Conservation (phyloP, 1,140 invertebrate species). For the Carposina sasakii region DNA sequence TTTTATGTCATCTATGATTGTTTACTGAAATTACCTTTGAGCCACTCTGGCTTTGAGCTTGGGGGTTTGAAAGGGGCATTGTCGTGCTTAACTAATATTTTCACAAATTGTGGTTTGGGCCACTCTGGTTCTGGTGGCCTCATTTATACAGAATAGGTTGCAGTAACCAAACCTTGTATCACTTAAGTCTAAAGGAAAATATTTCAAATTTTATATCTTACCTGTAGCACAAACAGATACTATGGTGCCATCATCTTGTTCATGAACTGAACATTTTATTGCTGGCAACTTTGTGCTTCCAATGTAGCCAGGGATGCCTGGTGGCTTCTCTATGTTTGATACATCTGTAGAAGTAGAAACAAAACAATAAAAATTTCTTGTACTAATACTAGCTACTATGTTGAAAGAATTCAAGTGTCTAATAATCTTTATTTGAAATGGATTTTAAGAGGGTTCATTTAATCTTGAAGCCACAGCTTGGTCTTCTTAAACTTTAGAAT, state of each 20-base stretch:
- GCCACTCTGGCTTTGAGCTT: too few relatives aligned
- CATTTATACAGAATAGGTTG: background rate
- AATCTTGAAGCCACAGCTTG: too few relatives aligned
- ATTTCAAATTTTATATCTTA: conserved; percentile 23
- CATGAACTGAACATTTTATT: conserved; percentile 82
- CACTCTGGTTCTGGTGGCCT: background rate
- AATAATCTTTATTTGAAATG: too few relatives aligned
- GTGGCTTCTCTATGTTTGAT: conserved; percentile 75
- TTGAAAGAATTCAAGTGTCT: too few relatives aligned
- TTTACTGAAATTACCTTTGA: too few relatives aligned
- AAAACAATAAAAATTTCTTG: too few relatives aligned
- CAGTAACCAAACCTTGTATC: background rate
- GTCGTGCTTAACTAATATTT: too few relatives aligned
- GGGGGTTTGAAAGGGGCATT: too few relatives aligned
- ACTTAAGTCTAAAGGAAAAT: background rate
- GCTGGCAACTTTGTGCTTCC: conserved; percentile 62
- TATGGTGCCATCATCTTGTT: conserved; percentile 95
- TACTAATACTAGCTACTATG: too few relatives aligned
- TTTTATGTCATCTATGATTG: too few relatives aligned
- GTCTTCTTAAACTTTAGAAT: too few relatives aligned
- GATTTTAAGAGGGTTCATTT: too few relatives aligned
- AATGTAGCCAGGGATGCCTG: conserved; percentile 75
- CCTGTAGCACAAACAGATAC: conserved; percentile 88
- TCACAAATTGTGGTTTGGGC: background rate
- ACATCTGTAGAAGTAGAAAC: conserved; percentile 80